phyloP scores from a whole-genome alignment of 2,113 vertebrate species.

The Rhinopomastus cyanomelas region DNA sequence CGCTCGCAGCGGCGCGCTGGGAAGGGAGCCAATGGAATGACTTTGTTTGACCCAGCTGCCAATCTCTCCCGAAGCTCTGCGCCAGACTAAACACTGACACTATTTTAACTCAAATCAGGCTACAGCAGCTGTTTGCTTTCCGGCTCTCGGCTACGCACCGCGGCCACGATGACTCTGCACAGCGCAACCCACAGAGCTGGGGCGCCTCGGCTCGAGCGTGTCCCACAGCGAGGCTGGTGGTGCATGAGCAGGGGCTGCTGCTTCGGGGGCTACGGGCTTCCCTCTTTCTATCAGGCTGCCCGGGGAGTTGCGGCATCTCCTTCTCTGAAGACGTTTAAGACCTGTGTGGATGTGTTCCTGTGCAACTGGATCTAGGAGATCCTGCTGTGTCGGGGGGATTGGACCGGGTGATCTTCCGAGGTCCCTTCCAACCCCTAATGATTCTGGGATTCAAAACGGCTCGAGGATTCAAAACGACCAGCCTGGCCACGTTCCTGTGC shows the following conservation, averaged over 20 bases:
- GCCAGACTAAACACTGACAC: constrained; percentile 93
- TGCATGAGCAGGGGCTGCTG: background rate
- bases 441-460: too few species aligned
- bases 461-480: too few species aligned
- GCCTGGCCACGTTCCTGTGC: too few species aligned
- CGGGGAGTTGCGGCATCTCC: too few species aligned
- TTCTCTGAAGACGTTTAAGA: too few species aligned
- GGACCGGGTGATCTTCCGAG: too few species aligned
- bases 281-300: too few species aligned
- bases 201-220: constrained; percentile 70
- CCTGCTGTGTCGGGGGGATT: too few species aligned
- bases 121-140: constrained; percentile 86
- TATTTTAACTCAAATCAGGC: constrained; percentile 88
- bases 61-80: constrained; percentile 90
- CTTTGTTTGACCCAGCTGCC: constrained; percentile 96
- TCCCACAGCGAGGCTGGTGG: constrained; percentile 58
- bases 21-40: constrained; percentile 86
- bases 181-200: constrained; percentile 71
- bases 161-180: constrained; percentile 73
- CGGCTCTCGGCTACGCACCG: constrained; percentile 82
- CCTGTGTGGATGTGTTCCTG: too few species aligned
- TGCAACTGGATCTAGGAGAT: too few species aligned
- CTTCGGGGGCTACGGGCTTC: background rate
- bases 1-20: constrained; percentile 86
- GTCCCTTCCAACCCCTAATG: too few species aligned